Percentiles rank a stretch among this genome's conserved stretches.
These are phyloP conservation scores for Rhadinocentrus ornatus DNA, from an alignment of 2,797 vertebrate species.

Conservation along the genomic window DNA sequence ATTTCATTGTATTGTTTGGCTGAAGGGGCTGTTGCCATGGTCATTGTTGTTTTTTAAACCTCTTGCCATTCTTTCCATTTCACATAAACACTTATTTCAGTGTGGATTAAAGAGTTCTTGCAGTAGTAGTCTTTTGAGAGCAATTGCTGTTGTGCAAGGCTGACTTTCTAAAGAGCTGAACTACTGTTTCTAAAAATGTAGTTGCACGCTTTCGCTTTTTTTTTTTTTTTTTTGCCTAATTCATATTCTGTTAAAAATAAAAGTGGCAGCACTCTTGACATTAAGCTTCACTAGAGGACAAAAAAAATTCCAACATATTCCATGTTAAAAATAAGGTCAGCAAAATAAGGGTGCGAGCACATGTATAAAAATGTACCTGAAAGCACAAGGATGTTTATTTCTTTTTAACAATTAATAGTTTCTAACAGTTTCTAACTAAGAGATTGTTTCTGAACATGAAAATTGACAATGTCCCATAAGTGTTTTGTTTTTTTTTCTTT, in stretches of 20 bases:
- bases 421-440: not conserved
- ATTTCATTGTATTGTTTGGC: slow-evolving; percentile 35
- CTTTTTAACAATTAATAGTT: no score
- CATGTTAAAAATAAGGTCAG: slow-evolving; percentile 8
- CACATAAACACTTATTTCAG: slow-evolving; percentile 27
- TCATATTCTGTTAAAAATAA: slow-evolving; percentile 5
- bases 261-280: not conserved
- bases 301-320: slow-evolving; percentile 25
- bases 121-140: slow-evolving; percentile 2
- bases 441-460: slow-evolving; percentile 17
- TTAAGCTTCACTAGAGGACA: slow-evolving; percentile 9
- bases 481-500: not conserved
- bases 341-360: slow-evolving; percentile 5
- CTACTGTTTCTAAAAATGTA: slow-evolving; percentile 4
- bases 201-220: not conserved
- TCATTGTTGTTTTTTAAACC: slow-evolving; percentile 51
- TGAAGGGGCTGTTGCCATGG: slow-evolving; percentile 32
- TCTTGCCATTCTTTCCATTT: slow-evolving; percentile 41
- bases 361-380: not conserved
- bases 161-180: slow-evolving; percentile 3
- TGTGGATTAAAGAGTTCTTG: slow-evolving; percentile 13
- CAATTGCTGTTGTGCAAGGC: not conserved
- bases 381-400: not conserved
- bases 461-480: not conserved
- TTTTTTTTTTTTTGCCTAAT: not conserved